Percentiles rank a stretch among this genome's conserved stretches.
Evolutionary conservation across 2,113 vertebrate genomes (phyloP).

Genomic region (Channa argus): DNA sequence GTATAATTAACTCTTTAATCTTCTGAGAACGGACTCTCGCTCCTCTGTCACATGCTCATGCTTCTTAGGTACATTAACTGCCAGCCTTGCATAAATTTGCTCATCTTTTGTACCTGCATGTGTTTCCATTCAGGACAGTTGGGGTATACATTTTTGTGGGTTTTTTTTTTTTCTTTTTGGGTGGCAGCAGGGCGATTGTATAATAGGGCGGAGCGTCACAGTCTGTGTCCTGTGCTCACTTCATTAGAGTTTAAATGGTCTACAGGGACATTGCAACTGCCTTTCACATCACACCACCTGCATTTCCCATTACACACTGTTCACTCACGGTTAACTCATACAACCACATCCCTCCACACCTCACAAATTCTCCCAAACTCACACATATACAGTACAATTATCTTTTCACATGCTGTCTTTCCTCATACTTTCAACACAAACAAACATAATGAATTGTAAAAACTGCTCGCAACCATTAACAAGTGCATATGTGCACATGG

Average conservation of each 20-base stretch:
- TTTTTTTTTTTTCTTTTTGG: constrained; percentile 37
- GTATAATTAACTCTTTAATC: constrained; percentile 73
- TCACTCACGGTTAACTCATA: constrained; percentile 57
- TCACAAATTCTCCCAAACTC: constrained; percentile 30
- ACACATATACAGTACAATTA: constrained; percentile 59
- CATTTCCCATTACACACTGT: constrained; percentile 78
- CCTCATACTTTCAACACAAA: constrained; percentile 55
- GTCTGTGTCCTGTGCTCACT: constrained; percentile 81
- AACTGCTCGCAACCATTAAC: constrained; percentile 59
- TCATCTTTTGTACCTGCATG: constrained; percentile 35
- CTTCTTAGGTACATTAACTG: constrained; percentile 65
- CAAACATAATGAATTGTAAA: constrained; percentile 43
- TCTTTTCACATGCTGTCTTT: constrained; percentile 52
- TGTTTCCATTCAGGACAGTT: constrained; percentile 45
- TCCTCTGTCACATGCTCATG: constrained; percentile 42
- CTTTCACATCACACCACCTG: constrained; percentile 83
- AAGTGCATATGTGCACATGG: constrained; percentile 70
- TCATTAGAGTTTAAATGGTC: constrained; percentile 83
- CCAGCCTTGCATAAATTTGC: constrained; percentile 57
- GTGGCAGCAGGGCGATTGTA: constrained; percentile 38
- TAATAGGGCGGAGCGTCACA: constrained; percentile 78
- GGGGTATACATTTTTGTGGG: constrained; percentile 14
- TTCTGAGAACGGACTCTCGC: constrained; percentile 61
- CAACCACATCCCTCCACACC: constrained; percentile 49
- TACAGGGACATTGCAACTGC: constrained; percentile 76